Base-by-base conservation (phyloP, 2,113 vertebrate genomes). In the Zosterops borbonicus region DNA sequence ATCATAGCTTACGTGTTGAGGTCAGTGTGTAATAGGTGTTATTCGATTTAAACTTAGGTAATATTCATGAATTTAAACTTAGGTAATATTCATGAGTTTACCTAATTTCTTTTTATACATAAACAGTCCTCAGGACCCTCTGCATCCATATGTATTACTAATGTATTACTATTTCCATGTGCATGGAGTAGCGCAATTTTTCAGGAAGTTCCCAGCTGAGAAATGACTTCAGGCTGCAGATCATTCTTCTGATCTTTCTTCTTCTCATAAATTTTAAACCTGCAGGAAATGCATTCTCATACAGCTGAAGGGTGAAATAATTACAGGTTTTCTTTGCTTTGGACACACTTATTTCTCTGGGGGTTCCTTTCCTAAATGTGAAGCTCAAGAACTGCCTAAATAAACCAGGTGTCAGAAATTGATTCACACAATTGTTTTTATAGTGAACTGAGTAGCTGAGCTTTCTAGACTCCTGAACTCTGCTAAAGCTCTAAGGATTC, bases 191-290 rank as follows among this genome's bases (percentile, higher is more conserved):
- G 37, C 56, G 37, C 4, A 53, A 17, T 86, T 92, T 95, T 91
- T 64, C 67, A 90, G 94, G 90, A 92, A 92, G 90, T 93, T 93
- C 79, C 83, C 88, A 88, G 28, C 56, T 96, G 71, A 96, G 67
- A 92, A 93, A 93, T 94, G 0, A 80, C 85, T 95, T 90, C 75
- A 96, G 85, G 28, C 82, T 88, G 67, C 59, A 91, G 73, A 90
- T 92, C 9, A 37, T 86, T 93, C 59, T 86, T 92, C 85, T 93
- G 94, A 95, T 95, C 75, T 81, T 91, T 86, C 67, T 67, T 91
- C 73, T 92, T 90, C 73, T 92, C 42, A 92, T 90, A 92, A 92
- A 86, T 96, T 95, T 88, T 86, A 94, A 96, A 94, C 90, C 90
- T 94, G 47, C 59, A 92, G 68, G 91, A 97, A 78, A 83, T 88